Evolutionary conservation across 2,888 invertebrate genomes (phyloP).

Genomic region (Glyphotaelius pellucidus): DNA sequence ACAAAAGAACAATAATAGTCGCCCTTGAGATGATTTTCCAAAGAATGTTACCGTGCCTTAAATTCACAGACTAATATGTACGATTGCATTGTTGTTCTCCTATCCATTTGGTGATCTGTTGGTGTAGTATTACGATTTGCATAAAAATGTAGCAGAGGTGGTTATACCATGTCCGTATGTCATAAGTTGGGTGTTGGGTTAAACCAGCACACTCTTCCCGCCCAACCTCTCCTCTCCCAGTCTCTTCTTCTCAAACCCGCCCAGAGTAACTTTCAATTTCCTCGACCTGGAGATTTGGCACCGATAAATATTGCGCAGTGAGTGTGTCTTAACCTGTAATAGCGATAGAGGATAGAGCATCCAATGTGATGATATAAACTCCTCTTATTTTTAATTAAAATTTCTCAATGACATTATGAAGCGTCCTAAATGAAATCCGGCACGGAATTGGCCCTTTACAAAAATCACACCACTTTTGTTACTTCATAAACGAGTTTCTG

Average conservation of each 20-base stretch:
- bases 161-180: background rate
- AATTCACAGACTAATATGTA: background rate
- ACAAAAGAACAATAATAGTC: background rate
- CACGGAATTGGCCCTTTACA: background rate
- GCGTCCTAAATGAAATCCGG: background rate
- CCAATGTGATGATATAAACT: background rate
- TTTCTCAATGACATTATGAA: background rate
- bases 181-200: background rate
- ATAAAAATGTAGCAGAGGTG: background rate
- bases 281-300: slow-evolving; percentile 57
- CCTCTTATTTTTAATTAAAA: background rate
- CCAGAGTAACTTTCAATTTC: slow-evolving; percentile 61
- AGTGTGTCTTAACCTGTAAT: slow-evolving; percentile 41
- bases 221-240: background rate
- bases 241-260: background rate
- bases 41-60: background rate
- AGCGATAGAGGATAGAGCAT: background rate
- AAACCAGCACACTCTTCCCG: background rate
- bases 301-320: slow-evolving; percentile 55
- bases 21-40: background rate
- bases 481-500: background rate
- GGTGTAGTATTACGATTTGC: background rate
- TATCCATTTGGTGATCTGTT: background rate
- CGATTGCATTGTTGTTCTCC: background rate
- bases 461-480: background rate